These are phyloP conservation scores for Casuarius casuarius DNA, from an alignment of 2,113 vertebrate species.

Conservation along the genomic window DNA sequence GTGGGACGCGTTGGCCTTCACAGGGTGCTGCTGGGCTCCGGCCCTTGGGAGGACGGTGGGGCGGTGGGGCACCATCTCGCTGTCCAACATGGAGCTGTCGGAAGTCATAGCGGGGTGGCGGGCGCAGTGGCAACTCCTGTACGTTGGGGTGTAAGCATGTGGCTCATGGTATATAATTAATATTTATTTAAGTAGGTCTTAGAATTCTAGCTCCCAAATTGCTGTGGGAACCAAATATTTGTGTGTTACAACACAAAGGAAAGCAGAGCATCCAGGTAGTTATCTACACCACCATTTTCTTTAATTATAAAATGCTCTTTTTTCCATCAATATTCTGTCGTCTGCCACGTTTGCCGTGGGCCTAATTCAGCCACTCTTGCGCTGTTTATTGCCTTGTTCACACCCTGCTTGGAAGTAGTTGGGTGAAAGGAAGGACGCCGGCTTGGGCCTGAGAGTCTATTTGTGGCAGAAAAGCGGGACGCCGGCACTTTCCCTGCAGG, in stretches of 20 bases:
- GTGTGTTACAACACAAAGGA: background rate
- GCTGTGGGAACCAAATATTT: background rate
- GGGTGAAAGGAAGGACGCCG: background rate
- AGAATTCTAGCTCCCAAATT: background rate
- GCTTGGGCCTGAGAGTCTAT: background rate
- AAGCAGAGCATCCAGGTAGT: background rate
- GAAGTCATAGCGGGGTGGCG: background rate
- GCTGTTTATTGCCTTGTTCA: accelerated
- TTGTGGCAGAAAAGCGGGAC: background rate
- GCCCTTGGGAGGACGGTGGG: background rate
- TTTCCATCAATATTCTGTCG: background rate
- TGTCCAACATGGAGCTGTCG: background rate
- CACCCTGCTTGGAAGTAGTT: background rate
- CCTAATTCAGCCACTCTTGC: background rate
- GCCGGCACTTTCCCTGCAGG: accelerated
- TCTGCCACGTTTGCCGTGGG: background rate
- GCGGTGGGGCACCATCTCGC: background rate
- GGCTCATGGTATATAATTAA: background rate
- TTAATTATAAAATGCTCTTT: background rate
- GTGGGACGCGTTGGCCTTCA: too few relatives aligned
- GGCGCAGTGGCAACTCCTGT: too few relatives aligned
- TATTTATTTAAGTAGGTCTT: background rate
- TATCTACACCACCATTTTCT: background rate
- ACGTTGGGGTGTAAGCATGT: background rate
- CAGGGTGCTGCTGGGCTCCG: too few relatives aligned